Conservation (phyloP, 2,797 vertebrate species). For the Phylloscopus collybita region DNA sequence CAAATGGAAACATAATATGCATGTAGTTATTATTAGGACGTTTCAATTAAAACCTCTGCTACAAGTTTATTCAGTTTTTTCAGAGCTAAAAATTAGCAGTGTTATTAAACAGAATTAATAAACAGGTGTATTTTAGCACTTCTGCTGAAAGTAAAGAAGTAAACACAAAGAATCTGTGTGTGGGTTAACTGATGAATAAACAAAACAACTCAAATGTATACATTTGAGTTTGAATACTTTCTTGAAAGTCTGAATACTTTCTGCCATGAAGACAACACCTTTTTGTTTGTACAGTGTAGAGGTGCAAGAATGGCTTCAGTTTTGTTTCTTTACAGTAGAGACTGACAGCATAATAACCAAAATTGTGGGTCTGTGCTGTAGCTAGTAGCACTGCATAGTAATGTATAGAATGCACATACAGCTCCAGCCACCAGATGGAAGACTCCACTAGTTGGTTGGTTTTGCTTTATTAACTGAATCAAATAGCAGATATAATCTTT, state of each 20-base stretch:
- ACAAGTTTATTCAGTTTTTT: background rate
- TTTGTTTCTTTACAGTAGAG: background rate
- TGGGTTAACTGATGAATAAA: background rate
- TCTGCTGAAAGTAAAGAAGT: background rate
- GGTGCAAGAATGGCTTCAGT: background rate
- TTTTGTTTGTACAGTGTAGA: background rate
- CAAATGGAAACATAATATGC: background rate
- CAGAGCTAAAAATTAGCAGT: background rate
- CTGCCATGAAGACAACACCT: background rate
- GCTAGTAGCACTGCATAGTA: background rate
- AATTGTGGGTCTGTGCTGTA: background rate
- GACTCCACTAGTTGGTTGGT: conserved; percentile 22
- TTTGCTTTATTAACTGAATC: background rate
- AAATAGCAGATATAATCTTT: background rate
- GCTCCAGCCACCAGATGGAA: conserved; percentile 65
- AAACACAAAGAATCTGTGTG: background rate
- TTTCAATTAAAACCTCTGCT: background rate
- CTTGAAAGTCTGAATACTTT: background rate
- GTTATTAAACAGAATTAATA: background rate
- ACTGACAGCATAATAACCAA: fast-evolving
- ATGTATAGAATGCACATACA: background rate
- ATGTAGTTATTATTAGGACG: background rate
- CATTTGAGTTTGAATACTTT: background rate
- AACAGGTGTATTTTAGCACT: background rate
- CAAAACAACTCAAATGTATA: background rate